Conservation (phyloP, 2,797 vertebrate species). For the Hemitrygon akajei region DNA sequence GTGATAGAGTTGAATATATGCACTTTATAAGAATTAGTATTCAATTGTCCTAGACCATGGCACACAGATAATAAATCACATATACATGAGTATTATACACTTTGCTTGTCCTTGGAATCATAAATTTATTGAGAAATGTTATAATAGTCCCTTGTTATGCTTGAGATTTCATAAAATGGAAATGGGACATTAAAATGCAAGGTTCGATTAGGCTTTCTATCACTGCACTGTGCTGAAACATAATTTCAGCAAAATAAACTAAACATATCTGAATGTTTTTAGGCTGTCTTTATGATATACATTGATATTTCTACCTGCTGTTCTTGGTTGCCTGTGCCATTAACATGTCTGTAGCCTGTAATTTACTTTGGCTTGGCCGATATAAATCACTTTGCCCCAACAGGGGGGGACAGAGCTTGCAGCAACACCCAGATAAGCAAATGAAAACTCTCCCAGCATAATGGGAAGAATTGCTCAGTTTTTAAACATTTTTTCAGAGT, state of each 20-base stretch:
- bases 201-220: background rate
- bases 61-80: background rate
- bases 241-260: background rate
- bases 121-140: background rate
- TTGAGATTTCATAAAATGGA: background rate
- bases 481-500: background rate
- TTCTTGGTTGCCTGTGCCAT: background rate
- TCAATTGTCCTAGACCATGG: background rate
- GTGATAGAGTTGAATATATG: background rate
- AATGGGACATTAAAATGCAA: conserved; percentile 6
- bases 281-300: background rate
- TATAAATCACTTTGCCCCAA: background rate
- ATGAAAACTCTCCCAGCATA: background rate
- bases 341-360: background rate
- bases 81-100: background rate
- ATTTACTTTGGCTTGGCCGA: background rate
- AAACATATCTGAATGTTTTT: background rate
- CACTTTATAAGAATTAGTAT: background rate
- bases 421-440: background rate
- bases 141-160: background rate
- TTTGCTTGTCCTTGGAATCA: background rate
- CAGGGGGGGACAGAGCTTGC: background rate
- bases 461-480: background rate
- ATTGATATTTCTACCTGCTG: background rate
- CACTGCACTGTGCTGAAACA: background rate